phyloP scores from a whole-genome alignment of 2,888 invertebrate genomes.

The Sclerodermus sp. region DNA sequence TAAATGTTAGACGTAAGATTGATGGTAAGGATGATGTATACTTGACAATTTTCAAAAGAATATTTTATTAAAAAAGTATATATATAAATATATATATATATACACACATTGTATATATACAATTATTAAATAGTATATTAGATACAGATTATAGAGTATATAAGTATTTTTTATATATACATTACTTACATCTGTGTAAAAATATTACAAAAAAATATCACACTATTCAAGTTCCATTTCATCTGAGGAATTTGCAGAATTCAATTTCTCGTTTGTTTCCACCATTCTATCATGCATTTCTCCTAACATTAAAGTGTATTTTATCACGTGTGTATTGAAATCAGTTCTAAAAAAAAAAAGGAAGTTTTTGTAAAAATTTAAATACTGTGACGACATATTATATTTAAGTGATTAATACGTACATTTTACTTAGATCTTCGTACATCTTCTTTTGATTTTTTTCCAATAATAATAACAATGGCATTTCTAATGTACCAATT shows the following conservation, averaged over 20 bases:
- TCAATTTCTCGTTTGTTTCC: background rate
- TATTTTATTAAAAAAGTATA: too few species aligned
- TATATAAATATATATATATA: too few species aligned
- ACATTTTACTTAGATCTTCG: slow-evolving; percentile 83
- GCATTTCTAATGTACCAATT: slow-evolving; percentile 64
- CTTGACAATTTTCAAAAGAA: too few species aligned
- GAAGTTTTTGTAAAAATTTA: background rate
- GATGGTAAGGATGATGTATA: too few species aligned
- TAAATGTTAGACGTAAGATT: too few species aligned
- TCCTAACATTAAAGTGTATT: slow-evolving; percentile 66
- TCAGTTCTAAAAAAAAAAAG: slow-evolving; percentile 69
- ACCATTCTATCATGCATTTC: slow-evolving; percentile 37
- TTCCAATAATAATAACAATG: slow-evolving; percentile 73
- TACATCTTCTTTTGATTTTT: slow-evolving; percentile 78
- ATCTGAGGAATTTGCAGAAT: background rate
- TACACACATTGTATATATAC: slow-evolving; percentile 5
- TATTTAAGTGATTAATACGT: slow-evolving; percentile 53
- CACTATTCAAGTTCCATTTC: background rate
- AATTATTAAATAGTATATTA: background rate
- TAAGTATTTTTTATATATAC: background rate
- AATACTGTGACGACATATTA: background rate
- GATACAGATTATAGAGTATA: too few species aligned
- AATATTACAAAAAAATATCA: too few species aligned
- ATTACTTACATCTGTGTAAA: slow-evolving; percentile 18
- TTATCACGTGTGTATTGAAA: slow-evolving; percentile 83